Conservation (phyloP, 2,113 vertebrate genomes). For the Heterotilapia buettikoferi region DNA sequence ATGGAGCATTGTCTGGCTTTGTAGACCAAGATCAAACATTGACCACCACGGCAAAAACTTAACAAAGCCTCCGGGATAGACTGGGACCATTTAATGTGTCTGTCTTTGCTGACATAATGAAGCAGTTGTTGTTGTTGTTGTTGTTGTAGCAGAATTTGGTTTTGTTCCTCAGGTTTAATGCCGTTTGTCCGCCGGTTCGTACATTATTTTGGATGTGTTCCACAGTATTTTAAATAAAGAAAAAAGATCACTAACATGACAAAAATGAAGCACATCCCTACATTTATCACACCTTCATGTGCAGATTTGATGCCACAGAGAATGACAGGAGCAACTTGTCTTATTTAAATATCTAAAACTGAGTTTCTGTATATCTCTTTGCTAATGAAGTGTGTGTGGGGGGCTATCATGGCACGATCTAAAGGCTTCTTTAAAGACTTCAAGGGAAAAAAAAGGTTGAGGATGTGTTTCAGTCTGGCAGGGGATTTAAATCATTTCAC, state of each 20-base stretch:
- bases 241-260: neutral
- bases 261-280: neutral
- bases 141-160: neutral
- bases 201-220: neutral
- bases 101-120: neutral
- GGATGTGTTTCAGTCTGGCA: neutral
- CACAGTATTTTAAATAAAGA: neutral
- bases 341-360: neutral
- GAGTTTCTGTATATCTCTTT: neutral
- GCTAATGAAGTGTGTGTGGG: neutral
- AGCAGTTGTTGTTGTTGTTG: neutral
- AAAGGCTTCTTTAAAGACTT: neutral
- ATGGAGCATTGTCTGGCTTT: neutral
- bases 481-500: neutral
- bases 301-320: neutral
- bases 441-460: neutral
- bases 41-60: neutral
- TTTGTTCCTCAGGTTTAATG: neutral
- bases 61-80: neutral
- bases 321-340: neutral
- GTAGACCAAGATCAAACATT: conserved; percentile 32
- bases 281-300: neutral
- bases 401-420: neutral
- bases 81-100: neutral
- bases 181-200: neutral